These are phyloP conservation scores for Caenorhabditis zanzibari DNA, from an alignment of 2,888 invertebrate species.

Conservation along the genomic window DNA sequence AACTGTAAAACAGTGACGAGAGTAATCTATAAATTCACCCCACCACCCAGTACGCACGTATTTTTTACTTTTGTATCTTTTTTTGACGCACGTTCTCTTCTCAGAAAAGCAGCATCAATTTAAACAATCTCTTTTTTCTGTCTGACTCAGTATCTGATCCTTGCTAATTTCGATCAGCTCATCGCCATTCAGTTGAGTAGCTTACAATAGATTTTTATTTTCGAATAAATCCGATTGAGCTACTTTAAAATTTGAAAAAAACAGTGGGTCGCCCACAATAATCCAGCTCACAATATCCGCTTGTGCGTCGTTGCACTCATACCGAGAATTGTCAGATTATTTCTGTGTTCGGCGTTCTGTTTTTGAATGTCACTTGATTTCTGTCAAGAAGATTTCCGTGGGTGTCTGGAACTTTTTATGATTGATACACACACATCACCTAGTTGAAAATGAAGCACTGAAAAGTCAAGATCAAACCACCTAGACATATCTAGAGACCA, in stretches of 20 bases:
- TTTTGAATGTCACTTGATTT: conserved; percentile 33
- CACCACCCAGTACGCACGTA: background rate
- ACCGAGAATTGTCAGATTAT: conserved; percentile 38
- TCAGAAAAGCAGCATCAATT: background rate
- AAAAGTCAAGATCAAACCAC: conserved; percentile 49
- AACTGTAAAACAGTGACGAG: conserved; percentile 11
- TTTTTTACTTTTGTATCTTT: conserved; percentile 15
- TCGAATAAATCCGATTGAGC: conserved; percentile 39
- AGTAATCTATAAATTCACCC: background rate
- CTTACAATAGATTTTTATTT: conserved; percentile 36
- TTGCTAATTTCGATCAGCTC: conserved; percentile 29
- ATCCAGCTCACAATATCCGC: conserved; percentile 47
- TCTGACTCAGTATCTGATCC: conserved; percentile 40
- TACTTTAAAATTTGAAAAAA: conserved; percentile 32
- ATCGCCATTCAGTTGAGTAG: background rate
- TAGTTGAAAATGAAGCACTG: background rate
- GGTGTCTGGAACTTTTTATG: conserved; percentile 25
- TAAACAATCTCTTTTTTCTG: conserved; percentile 1
- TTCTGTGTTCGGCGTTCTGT: conserved; percentile 4
- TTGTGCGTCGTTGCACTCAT: conserved; percentile 45
- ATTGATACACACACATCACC: conserved; percentile 3
- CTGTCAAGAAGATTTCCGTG: conserved; percentile 23
- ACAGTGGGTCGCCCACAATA: conserved; percentile 36
- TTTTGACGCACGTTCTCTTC: conserved; percentile 38
- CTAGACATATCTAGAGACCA: conserved; percentile 25